Evolutionary conservation across 2,113 vertebrate species (phyloP).

Genomic region (Philantomba maxwellii): DNA sequence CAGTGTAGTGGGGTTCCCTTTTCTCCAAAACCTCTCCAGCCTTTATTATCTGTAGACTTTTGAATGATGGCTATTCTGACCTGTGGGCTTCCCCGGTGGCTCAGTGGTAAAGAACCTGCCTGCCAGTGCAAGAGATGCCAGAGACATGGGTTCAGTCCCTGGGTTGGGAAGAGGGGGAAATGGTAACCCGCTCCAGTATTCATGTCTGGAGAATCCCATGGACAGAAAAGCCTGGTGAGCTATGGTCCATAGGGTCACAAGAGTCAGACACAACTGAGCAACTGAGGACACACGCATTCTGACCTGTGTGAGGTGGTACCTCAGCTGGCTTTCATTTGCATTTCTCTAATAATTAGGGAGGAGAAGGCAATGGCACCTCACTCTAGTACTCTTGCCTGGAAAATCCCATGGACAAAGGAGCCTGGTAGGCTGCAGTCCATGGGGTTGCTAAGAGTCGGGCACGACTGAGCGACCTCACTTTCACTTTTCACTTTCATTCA

Average conservation of each 20-base stretch:
- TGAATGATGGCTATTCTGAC: not conserved
- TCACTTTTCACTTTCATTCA: no score
- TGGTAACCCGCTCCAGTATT: not conserved
- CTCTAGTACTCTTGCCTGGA: no score
- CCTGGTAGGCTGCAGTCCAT: no score
- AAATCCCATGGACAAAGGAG: no score
- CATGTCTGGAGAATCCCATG: not conserved
- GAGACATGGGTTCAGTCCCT: not conserved
- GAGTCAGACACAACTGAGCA: not conserved
- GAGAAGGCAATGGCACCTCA: no score
- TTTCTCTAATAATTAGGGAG: not conserved
- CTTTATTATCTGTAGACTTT: not conserved
- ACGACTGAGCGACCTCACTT: no score
- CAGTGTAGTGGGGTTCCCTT: not conserved
- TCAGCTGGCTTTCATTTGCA: not conserved
- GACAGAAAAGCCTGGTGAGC: not conserved
- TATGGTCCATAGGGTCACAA: not conserved
- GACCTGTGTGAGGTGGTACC: not conserved
- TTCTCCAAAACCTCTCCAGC: not conserved
- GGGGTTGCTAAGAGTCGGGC: no score
- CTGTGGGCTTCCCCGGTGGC: not conserved
- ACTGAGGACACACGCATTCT: rapidly evolving
- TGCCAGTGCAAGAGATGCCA: not conserved
- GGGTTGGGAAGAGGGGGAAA: not conserved
- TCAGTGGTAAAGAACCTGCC: not conserved